Conservation (phyloP, 2,888 invertebrate genomes). For the Drosophila paramelanica region DNA sequence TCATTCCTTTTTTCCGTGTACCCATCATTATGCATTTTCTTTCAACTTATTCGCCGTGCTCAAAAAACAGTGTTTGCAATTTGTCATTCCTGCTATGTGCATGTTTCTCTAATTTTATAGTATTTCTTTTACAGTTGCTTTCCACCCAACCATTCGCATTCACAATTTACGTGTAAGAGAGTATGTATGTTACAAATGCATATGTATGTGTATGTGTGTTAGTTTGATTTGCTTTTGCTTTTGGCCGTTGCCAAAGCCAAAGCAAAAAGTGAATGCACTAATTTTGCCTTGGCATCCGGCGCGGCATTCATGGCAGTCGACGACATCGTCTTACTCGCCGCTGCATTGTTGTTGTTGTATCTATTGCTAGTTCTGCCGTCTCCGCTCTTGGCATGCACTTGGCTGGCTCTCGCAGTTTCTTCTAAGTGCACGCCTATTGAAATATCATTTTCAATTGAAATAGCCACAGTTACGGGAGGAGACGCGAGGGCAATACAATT, state of each 20-base stretch:
- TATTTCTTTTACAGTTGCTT: constrained; percentile 40
- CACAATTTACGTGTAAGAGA: constrained; percentile 37
- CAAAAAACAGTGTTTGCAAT: constrained; percentile 9
- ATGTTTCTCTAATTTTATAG: constrained; percentile 39
- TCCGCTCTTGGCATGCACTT: constrained; percentile 40
- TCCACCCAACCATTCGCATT: constrained; percentile 58
- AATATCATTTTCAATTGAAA: constrained; percentile 71
- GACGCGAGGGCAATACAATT: constrained; percentile 9
- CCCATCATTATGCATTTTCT: not conserved
- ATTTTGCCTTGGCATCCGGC: constrained; percentile 83
- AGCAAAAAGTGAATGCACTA: constrained; percentile 83
- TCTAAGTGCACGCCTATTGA: constrained; percentile 51
- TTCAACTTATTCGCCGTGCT: constrained; percentile 3
- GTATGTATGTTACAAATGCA: constrained; percentile 10
- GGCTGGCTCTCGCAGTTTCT: constrained; percentile 36
- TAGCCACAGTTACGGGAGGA: constrained; percentile 19
- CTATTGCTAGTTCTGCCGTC: constrained; percentile 51
- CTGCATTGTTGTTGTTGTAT: constrained; percentile 36
- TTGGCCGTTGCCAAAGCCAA: constrained; percentile 58
- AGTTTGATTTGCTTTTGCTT: constrained; percentile 30
- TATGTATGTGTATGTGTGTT: constrained; percentile 7
- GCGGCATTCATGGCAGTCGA: constrained; percentile 67
- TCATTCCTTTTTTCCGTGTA: not conserved
- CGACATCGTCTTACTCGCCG: constrained; percentile 45
- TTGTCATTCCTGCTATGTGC: constrained; percentile 41